Conservation (phyloP, 64 coral and sea anemone species). For the Porites lutea region DNA sequence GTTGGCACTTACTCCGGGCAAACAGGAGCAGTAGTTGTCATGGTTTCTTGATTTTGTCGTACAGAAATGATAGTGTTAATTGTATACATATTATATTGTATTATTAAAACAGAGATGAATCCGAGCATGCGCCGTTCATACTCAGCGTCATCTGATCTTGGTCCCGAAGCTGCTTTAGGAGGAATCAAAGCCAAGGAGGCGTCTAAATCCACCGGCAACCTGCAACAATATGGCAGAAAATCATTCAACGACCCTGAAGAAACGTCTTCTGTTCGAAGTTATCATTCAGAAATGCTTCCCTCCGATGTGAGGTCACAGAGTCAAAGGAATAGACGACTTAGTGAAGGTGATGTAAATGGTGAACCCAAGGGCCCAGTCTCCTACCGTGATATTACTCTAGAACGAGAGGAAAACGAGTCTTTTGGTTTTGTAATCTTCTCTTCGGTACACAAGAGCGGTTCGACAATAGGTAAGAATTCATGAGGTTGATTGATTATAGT, state of each 20-base stretch:
- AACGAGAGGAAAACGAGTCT: conserved; percentile 76
- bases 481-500: too few relatives aligned
- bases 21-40: too few relatives aligned
- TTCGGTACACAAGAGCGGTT: conserved; percentile 87
- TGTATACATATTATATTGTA: not conserved
- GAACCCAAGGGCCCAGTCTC: conserved; percentile 65
- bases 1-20: too few relatives aligned
- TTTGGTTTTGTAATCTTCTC: conserved; percentile 98
- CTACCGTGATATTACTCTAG: conserved; percentile 78
- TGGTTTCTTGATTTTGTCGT: too few relatives aligned
- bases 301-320: conserved; percentile 4
- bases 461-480: conserved; percentile 80
- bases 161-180: conserved; percentile 16
- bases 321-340: conserved; percentile 73
- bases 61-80: too few relatives aligned
- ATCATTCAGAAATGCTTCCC: not conserved
- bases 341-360: conserved; percentile 70
- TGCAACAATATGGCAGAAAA: conserved; percentile 21
- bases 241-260: conserved; percentile 6
- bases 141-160: conserved; percentile 66
- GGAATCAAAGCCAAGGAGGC: not conserved
- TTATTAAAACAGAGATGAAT: conserved; percentile 49
- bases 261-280: conserved; percentile 23
- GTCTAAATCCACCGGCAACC: conserved; percentile 21
- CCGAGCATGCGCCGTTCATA: conserved; percentile 68